Conservation (phyloP, 2,113 vertebrate genomes). For the Hepsetus odoe region DNA sequence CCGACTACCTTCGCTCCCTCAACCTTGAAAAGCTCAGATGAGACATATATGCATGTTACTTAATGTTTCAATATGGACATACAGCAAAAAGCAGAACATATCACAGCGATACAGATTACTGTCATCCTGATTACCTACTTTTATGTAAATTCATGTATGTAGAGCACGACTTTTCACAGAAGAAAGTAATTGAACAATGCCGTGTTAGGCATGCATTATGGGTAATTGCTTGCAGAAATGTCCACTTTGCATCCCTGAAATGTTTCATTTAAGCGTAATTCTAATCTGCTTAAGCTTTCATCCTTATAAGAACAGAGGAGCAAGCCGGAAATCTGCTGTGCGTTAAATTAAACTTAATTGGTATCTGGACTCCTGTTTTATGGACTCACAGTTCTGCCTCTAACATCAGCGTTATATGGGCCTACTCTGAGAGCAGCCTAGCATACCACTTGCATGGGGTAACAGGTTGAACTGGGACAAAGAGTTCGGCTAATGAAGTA, state of each 20-base stretch:
- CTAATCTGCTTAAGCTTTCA: constrained; percentile 34
- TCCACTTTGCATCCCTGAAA: neutral
- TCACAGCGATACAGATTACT: no score
- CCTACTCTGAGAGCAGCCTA: constrained; percentile 4
- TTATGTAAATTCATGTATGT: no score
- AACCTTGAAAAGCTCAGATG: no score
- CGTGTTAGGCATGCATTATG: neutral
- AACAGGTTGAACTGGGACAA: constrained; percentile 42
- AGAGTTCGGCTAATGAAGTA: constrained; percentile 44
- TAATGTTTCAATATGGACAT: no score
- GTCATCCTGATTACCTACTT: no score
- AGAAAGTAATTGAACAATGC: no score
- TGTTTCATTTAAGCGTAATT: constrained; percentile 9
- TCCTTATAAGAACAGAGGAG: constrained; percentile 33
- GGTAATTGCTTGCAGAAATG: neutral
- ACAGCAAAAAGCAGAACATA: no score
- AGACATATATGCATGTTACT: no score
- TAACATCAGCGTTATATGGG: constrained; percentile 20
- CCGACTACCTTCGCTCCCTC: no score
- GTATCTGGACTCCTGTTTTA: constrained; percentile 33
- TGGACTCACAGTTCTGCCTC: constrained; percentile 34
- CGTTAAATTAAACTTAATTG: constrained; percentile 43
- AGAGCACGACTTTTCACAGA: no score
- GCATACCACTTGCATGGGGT: constrained; percentile 40
- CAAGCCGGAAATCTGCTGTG: constrained; percentile 44